A percentile compares a stretch with the other conserved stretches of the same genome.
Evolutionary conservation across 1,140 invertebrate genomes (phyloP).

Genomic region (Saccostrea cuccullata): DNA sequence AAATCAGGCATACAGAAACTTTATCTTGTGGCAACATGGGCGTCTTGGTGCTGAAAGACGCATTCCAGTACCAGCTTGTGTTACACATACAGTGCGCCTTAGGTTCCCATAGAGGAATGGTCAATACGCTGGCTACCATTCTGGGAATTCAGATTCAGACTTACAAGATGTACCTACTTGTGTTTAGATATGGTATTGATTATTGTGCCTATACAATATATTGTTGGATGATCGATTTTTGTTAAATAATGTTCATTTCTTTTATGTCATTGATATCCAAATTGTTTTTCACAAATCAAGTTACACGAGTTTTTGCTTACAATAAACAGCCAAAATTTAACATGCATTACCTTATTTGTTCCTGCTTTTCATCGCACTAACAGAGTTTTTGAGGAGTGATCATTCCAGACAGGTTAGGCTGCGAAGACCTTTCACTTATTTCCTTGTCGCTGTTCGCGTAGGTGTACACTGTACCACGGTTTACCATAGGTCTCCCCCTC

Average conservation of each 20-base stretch:
- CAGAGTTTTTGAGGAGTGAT: not conserved
- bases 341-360: not conserved
- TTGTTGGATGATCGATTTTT: too few relatives aligned
- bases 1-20: too few relatives aligned
- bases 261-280: not conserved
- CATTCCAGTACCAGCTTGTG: too few relatives aligned
- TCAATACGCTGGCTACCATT: not conserved
- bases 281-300: not conserved
- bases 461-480: not conserved
- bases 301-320: too few relatives aligned
- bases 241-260: too few relatives aligned
- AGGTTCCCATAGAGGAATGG: conserved; percentile 1
- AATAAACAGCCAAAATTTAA: too few relatives aligned
- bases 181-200: too few relatives aligned
- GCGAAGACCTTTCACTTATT: not conserved
- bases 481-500: not conserved
- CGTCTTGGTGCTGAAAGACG: too few relatives aligned
- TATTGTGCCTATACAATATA: too few relatives aligned
- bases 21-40: too few relatives aligned
- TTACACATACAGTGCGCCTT: not conserved
- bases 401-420: not conserved
- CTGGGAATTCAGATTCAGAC: not conserved
- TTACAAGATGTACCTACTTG: too few relatives aligned
- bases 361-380: not conserved
- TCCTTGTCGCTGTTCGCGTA: not conserved